Evolutionary conservation across 2,888 invertebrate species (phyloP).

Genomic region (Trissoscelio sp.): DNA sequence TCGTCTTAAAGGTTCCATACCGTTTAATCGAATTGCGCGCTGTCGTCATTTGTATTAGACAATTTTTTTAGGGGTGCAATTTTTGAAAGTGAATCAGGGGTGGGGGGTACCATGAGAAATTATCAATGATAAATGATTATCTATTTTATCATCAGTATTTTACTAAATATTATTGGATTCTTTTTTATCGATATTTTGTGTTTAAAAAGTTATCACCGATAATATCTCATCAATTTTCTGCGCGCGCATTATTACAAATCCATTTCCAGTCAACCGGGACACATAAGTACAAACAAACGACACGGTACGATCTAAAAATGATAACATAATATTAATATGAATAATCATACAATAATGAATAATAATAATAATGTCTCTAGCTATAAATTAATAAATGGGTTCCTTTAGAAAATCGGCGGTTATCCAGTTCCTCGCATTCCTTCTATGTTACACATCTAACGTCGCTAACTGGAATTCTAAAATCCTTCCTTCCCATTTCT

Average conservation of each 20-base stretch:
- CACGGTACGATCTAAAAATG: conserved; percentile 32
- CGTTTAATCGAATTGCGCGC: conserved; percentile 19
- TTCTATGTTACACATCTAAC: conserved; percentile 43
- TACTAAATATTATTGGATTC: too few relatives aligned
- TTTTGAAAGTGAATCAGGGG: too few relatives aligned
- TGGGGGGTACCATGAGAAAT: too few relatives aligned
- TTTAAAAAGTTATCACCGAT: too few relatives aligned
- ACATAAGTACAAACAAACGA: conserved; percentile 45
- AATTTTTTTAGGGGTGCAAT: too few relatives aligned
- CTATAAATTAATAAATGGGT: conserved; percentile 54
- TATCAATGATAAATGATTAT: too few relatives aligned
- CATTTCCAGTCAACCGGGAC: background rate
- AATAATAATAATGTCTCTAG: conserved; percentile 41
- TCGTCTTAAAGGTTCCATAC: conserved; percentile 17
- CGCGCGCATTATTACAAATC: too few relatives aligned
- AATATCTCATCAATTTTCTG: too few relatives aligned
- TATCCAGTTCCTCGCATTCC: conserved; percentile 12
- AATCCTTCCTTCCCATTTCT: background rate
- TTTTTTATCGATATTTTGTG: too few relatives aligned
- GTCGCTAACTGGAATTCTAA: conserved; percentile 35
- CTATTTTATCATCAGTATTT: too few relatives aligned
- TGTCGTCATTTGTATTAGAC: too few relatives aligned
- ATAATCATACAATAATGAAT: conserved; percentile 4
- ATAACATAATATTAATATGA: conserved; percentile 16
- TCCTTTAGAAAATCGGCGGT: conserved; percentile 35